These are phyloP conservation scores for Globodera rostochiensis DNA, from an alignment of 1,140 invertebrate genomes.

Conservation along the genomic window DNA sequence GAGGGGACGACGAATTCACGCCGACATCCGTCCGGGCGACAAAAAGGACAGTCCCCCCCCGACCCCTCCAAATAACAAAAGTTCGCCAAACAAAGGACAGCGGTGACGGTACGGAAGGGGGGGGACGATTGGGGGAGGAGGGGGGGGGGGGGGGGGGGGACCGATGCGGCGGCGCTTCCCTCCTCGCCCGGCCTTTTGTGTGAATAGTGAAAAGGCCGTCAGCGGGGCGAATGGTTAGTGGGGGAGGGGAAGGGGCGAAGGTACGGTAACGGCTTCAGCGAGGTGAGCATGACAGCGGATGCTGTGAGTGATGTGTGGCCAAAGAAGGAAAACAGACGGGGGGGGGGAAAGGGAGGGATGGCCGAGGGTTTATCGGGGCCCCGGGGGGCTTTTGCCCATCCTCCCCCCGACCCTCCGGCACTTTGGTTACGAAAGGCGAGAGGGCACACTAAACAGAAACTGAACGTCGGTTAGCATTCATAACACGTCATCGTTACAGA, in stretches of 20 bases:
- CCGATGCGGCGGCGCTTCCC: conserved; percentile 2
- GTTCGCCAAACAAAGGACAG: conserved; percentile 17
- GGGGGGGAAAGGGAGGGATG: neutral
- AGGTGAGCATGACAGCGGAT: neutral
- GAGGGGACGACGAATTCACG: neutral
- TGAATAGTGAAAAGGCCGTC: conserved; percentile 10
- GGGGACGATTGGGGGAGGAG: too few relatives aligned
- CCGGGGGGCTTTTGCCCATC: neutral
- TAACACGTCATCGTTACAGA: neutral
- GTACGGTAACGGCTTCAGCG: neutral
- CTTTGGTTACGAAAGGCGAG: too few relatives aligned
- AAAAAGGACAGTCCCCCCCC: neutral
- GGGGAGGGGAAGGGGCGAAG: neutral
- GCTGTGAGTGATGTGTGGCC: neutral
- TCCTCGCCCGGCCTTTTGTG: conserved; percentile 19
- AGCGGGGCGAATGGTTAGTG: neutral
- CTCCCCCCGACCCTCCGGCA: neutral
- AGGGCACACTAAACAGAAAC: too few relatives aligned
- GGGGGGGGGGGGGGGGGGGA: neutral
- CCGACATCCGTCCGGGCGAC: neutral
- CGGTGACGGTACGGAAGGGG: neutral
- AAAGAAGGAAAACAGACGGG: neutral
- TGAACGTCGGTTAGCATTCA: too few relatives aligned
- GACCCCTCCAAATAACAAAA: neutral
- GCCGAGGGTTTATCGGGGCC: neutral